Base-by-base conservation (phyloP, 1,140 invertebrate genomes). In the Thaumetopoea pityocampa region DNA sequence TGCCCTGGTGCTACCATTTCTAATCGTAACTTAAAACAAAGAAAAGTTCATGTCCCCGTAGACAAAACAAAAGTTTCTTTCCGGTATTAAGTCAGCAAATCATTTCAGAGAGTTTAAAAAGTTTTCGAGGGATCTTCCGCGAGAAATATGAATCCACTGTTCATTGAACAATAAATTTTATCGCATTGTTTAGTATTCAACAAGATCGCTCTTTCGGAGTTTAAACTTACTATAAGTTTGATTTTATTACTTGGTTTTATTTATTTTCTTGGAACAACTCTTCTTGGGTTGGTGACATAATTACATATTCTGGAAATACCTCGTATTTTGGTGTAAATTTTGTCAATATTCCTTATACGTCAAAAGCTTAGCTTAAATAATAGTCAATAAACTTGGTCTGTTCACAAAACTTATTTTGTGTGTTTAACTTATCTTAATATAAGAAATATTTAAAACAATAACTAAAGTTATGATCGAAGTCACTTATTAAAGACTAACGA, bases 121-220 rank as follows among this genome's bases (percentile, higher is more conserved):
- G 46, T 60, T 59, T 26, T 23, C 43, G 20, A 34, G 44, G 35
- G 50, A 53, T 50, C 51, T 47, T 55, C 17, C 30, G 40, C 26
- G 32, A 54, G 48, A 52, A 59, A 47, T 51, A 64, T 53, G 55
- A 68, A 53, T 62, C 52, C 32, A 44, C 37, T 49, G 45, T 53
- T 63, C 56, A 58, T 63, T 52, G 38, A 54, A 52, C 43, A 57
- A 60, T 60, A 66, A 59, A 69, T 69, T 64, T 58, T 29, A 45
- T 54, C 30, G 49, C 50, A 64, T 69, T 64, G 50, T 61, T 63
- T n/a, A n/a, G n/a, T n/a, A 63, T 63, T 63, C 50, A 57, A 32
- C 24, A 55, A 30, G 36, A 33, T 35, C 36, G 34, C 53, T 49
- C 38, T 17, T 48, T 51, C 54, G 52, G 60, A 56, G 57, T 68